phyloP scores from a whole-genome alignment of 2,888 invertebrate species.

The Hydrotaea diabolus region DNA sequence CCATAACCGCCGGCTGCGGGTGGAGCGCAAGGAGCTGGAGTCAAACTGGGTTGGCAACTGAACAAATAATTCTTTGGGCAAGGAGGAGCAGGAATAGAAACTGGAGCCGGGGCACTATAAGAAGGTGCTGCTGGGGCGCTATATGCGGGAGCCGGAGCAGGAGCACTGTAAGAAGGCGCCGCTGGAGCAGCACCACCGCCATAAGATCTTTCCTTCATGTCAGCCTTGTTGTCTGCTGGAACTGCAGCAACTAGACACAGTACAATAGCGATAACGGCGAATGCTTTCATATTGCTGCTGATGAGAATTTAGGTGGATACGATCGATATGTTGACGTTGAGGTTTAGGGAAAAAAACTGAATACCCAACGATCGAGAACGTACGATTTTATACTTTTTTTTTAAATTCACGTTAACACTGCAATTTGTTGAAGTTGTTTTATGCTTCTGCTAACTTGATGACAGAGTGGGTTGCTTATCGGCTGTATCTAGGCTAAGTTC shows the following conservation, averaged over 20 bases:
- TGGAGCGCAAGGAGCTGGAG: slow-evolving; percentile 57
- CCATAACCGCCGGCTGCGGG: slow-evolving; percentile 28
- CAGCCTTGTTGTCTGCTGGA: not conserved
- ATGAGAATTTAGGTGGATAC: not conserved
- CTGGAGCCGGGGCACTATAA: not conserved
- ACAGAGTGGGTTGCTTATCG: not conserved
- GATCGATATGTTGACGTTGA: not conserved
- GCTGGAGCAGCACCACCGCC: not conserved
- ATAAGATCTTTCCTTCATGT: not conserved
- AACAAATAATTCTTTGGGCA: slow-evolving; percentile 63
- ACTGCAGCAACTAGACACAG: not conserved
- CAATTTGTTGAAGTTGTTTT: not conserved
- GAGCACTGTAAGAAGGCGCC: slow-evolving; percentile 20
- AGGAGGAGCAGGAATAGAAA: slow-evolving; percentile 46
- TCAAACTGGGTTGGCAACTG: slow-evolving; percentile 66
- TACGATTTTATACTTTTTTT: not conserved
- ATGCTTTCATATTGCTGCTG: not conserved
- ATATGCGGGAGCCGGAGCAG: not conserved
- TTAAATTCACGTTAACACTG: not conserved
- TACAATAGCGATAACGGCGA: not conserved
- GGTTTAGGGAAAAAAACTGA: slow-evolving; percentile 8
- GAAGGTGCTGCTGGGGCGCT: slow-evolving; percentile 29
- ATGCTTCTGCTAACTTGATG: not conserved
- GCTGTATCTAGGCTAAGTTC: not conserved
- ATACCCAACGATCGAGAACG: not conserved